These are phyloP conservation scores for Cottoperca gobio DNA, from an alignment of 2,797 vertebrate species.

Conservation along the genomic window DNA sequence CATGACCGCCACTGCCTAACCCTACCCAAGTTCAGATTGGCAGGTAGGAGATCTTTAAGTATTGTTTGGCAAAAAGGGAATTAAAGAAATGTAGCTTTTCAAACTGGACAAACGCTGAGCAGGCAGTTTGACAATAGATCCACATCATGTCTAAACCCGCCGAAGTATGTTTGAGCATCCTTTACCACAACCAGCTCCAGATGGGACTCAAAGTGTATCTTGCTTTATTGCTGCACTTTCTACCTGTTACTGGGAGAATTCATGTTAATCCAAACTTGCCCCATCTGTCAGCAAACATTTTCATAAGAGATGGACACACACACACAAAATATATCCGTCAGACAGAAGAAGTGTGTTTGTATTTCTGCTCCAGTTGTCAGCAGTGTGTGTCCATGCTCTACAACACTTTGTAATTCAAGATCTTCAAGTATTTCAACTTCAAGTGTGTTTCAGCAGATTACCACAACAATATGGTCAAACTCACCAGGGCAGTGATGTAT, in stretches of 20 bases:
- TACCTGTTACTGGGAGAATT: neutral
- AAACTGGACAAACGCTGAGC: neutral
- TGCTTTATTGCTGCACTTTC: neutral
- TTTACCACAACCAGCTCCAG: neutral
- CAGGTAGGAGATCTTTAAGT: conserved; percentile 56
- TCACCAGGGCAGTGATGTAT: neutral
- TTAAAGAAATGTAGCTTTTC: neutral
- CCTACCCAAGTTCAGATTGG: conserved; percentile 50
- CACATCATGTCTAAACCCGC: neutral
- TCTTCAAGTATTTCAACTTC: neutral
- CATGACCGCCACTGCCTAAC: conserved; percentile 23
- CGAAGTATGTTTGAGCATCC: neutral
- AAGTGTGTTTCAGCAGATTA: neutral
- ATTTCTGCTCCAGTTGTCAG: neutral
- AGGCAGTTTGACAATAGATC: neutral
- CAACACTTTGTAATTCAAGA: neutral
- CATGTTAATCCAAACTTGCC: neutral
- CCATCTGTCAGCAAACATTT: neutral
- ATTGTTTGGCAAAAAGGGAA: neutral
- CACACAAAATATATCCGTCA: neutral
- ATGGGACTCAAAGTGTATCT: neutral
- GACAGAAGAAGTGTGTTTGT: neutral
- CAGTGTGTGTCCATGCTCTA: neutral
- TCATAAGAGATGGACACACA: neutral
- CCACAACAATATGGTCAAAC: neutral